These are phyloP conservation scores for Hecatera dysodea DNA, from an alignment of 2,888 invertebrate species.

Conservation along the genomic window DNA sequence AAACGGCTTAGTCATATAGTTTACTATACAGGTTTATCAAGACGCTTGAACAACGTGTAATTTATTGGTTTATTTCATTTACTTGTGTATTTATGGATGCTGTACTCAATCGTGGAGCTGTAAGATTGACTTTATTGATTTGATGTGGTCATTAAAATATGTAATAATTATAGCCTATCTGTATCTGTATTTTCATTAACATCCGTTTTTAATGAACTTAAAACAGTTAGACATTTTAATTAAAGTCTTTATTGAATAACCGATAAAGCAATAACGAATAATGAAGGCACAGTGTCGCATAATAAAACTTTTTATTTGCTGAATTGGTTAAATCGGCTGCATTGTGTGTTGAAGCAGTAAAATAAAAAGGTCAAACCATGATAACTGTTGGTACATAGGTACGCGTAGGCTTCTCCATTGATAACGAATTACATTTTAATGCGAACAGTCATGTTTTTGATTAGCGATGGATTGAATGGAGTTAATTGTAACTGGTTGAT, in stretches of 20 bases:
- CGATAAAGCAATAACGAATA: constrained; percentile 15
- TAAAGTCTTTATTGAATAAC: constrained; percentile 3
- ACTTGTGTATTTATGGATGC: not conserved
- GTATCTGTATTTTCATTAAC: not conserved
- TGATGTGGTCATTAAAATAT: not conserved
- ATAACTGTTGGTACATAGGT: constrained; percentile 1
- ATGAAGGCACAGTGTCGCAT: constrained; percentile 3
- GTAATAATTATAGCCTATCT: not conserved
- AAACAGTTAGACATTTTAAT: not conserved
- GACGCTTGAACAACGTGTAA: not conserved
- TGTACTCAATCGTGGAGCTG: not conserved
- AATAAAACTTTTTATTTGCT: constrained; percentile 14
- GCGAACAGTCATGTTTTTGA: constrained; percentile 2
- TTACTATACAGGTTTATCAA: not conserved
- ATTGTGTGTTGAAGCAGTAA: constrained; percentile 22
- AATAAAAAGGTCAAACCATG: constrained; percentile 27
- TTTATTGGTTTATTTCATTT: not conserved
- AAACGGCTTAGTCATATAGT: not conserved
- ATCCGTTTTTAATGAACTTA: not conserved
- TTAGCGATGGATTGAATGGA: constrained; percentile 13
- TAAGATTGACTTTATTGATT: not conserved
- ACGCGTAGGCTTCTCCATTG: constrained; percentile 30
- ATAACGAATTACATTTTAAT: constrained; percentile 41
- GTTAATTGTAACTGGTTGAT: not conserved
- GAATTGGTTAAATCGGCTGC: constrained; percentile 29